Evolutionary conservation across 2,888 invertebrate species (phyloP), one percentile per base, ranked within the genome.

Genomic region (Sphaerophoria rueppellii): DNA sequence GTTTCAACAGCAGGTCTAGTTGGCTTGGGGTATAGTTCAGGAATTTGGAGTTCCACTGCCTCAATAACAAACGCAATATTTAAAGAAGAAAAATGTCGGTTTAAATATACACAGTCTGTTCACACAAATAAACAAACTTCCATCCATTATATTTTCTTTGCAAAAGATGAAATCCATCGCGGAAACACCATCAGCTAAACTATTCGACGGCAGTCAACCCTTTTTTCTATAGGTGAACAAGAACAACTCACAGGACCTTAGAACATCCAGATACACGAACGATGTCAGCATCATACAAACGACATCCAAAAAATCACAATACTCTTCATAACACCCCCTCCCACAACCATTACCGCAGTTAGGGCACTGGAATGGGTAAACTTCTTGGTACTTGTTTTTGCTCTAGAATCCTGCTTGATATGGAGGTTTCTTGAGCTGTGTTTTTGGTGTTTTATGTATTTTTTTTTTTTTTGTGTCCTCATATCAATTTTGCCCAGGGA

Each of bases 291-390:
- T 72, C 74, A 43, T 43, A 70, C 63, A 79, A 79, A 74, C 74
- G 82, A 83, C 80, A 77, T 85, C 76, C 57, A 46, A 77, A 81
- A 80, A 76, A 81, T 85, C 85, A 85, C 76, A 85, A 81, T 77
- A 65, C 72, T 35, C 63, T 52, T 52, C 14, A 61, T 43, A 40
- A 40, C 9, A 4, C 40, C 9, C 40, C 40, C 6, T 2, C 40
- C 40, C 1, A 12, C 43, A 3, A 3, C 43, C 43, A 43, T 43
- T 9, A 43, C 11, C 43, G 43, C 9, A 9, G 11, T 4, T 1
- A 43, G 43, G 6, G 9, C 12, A 9, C 11, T 12, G 60, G 54
- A 11, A 48, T 48, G 55, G 55, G 69, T 58, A 72, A 52, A 63
- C 75, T 83, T 71, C 57, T 80, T 60, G 55, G 61, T 80, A 55